Evolutionary conservation across 2,797 vertebrate species (phyloP).

Genomic region (Cephalopachus bancanus): DNA sequence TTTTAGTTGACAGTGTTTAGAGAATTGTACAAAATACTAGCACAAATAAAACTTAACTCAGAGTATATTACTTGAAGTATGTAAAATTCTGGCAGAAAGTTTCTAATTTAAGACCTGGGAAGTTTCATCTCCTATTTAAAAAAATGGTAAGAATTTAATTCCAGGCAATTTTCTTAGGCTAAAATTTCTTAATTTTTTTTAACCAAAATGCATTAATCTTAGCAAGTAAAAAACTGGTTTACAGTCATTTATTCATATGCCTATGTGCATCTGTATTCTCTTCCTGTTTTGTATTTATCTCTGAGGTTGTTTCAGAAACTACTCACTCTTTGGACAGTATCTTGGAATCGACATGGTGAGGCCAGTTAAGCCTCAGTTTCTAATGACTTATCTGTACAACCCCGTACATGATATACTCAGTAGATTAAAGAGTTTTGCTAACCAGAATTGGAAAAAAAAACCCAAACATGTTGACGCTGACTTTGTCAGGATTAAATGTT

Average conservation of each 20-base stretch:
- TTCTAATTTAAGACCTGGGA: not conserved
- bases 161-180: not conserved
- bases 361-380: not conserved
- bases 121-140: not conserved
- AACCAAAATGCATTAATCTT: not conserved
- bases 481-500: not conserved
- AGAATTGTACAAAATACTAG: not conserved
- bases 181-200: not conserved
- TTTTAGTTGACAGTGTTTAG: conserved; percentile 38
- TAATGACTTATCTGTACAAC: conserved; percentile 28
- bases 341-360: not conserved
- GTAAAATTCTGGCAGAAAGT: not conserved
- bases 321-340: not conserved
- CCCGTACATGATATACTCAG: not conserved
- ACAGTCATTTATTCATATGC: not conserved
- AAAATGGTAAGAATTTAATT: conserved; percentile 4
- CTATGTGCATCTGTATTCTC: not conserved
- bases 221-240: not conserved
- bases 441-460: not conserved
- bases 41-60: conserved; percentile 52
- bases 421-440: conserved; percentile 23
- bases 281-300: not conserved
- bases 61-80: not conserved
- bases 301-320: not conserved
- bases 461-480: not conserved